Conservation (phyloP, 2,797 vertebrate species). For the Nasua narica region DNA sequence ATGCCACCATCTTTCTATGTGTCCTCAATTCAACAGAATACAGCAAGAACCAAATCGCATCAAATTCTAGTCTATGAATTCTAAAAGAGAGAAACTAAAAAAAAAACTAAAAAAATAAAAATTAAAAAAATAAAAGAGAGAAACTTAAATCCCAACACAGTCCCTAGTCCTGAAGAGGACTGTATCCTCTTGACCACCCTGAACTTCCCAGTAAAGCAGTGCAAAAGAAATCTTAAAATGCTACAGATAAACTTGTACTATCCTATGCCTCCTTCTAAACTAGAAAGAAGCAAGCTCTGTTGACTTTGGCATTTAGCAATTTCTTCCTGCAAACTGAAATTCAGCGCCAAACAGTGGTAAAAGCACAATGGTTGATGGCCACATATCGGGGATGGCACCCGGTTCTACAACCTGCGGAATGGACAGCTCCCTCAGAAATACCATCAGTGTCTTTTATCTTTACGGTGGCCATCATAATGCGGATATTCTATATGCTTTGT, state of each 20-base stretch:
- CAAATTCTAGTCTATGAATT: not conserved
- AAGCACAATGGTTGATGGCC: not conserved
- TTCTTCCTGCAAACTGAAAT: not conserved
- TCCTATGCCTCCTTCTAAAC: not conserved
- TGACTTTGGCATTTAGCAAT: not conserved
- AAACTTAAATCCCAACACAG: not conserved
- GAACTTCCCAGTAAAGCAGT: not conserved
- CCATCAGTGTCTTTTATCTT: not conserved
- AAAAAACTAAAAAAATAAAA: too few relatives aligned
- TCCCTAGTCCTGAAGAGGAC: not conserved
- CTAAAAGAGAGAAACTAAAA: not conserved
- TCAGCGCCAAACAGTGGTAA: rapidly evolving
- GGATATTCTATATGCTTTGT: not conserved
- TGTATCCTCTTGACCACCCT: not conserved
- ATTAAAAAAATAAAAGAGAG: not conserved
- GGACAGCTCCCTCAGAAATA: not conserved
- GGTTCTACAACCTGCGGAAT: not conserved
- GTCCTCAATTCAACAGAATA: not conserved
- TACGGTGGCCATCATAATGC: not conserved
- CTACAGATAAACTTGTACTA: not conserved
- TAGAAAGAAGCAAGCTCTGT: not conserved
- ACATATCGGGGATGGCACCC: not conserved
- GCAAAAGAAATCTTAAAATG: not conserved
- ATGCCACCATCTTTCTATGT: not conserved
- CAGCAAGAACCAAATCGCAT: not conserved